Evolutionary conservation across 2,888 invertebrate species (phyloP).

Genomic region (Laothoe populi): DNA sequence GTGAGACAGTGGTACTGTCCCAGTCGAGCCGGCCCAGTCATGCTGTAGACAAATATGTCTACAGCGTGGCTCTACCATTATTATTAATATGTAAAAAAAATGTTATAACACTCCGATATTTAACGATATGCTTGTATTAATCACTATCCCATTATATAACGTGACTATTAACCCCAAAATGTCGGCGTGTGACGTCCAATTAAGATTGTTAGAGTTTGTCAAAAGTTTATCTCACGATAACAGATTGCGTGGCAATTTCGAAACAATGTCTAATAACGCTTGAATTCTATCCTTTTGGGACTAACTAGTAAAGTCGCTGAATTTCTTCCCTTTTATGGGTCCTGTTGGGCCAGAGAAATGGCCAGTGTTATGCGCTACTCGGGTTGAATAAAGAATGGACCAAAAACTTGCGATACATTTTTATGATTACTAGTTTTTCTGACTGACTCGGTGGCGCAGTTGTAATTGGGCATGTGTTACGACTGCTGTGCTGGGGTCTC

Average conservation of each 20-base stretch:
- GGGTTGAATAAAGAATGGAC: no score
- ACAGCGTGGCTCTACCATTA: no score
- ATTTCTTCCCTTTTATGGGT: conserved; percentile 22
- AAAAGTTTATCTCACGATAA: conserved; percentile 25
- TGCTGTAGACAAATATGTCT: no score
- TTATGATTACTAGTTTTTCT: not conserved
- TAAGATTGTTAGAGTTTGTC: conserved; percentile 13
- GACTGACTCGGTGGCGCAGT: no score
- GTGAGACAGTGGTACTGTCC: no score
- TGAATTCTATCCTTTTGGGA: conserved; percentile 25
- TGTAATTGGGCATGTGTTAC: no score
- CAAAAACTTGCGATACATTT: not conserved
- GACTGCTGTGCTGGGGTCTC: no score
- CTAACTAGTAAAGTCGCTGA: conserved; percentile 27
- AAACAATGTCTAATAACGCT: conserved; percentile 27
- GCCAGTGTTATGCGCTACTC: not conserved
- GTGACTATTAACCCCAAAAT: not conserved
- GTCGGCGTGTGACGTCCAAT: not conserved
- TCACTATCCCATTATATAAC: not conserved
- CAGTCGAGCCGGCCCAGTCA: no score
- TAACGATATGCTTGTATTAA: no score
- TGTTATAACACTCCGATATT: no score
- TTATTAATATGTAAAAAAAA: no score
- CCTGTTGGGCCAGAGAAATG: conserved; percentile 11
- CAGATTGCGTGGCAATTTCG: conserved; percentile 27